Conservation (phyloP, 2,113 vertebrate species). For the Zosterops pallidus region DNA sequence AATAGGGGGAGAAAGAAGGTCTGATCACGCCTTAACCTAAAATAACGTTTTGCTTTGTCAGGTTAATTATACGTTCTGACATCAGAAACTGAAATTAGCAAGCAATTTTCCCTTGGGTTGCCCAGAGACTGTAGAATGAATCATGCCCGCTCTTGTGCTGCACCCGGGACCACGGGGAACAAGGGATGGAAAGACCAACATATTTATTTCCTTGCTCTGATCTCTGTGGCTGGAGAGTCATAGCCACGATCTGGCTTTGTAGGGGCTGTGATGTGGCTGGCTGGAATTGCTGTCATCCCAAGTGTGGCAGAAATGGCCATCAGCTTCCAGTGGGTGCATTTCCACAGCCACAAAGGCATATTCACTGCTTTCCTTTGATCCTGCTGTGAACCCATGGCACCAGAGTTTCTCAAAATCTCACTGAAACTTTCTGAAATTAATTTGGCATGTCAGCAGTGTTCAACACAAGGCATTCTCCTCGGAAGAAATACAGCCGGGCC, state of each 20-base stretch:
- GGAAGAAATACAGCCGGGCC: not conserved
- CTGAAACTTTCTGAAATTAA: not conserved
- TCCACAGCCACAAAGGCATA: not conserved
- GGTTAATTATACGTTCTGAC: constrained; percentile 1
- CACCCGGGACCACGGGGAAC: not conserved
- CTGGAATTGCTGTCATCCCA: not conserved
- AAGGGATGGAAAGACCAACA: not conserved
- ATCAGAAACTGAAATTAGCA: constrained; percentile 38
- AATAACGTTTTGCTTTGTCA: constrained; percentile 20
- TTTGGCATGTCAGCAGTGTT: not conserved
- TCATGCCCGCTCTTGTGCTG: not conserved
- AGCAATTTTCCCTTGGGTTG: not conserved
- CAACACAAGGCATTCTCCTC: not conserved
- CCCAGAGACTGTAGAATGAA: constrained; percentile 17
- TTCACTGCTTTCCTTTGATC: not conserved
- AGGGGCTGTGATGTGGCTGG: not conserved
- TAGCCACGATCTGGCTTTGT: not conserved
- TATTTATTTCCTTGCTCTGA: not conserved
- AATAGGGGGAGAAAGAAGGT: not conserved
- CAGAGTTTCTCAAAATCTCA: not conserved
- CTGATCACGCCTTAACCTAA: not conserved
- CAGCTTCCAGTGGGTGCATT: not conserved
- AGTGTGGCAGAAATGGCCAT: not conserved
- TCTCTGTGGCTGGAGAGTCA: not conserved
- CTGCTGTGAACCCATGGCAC: not conserved